Evolutionary conservation across 2,888 invertebrate species (phyloP).

Genomic region (Cremastinae sp.): DNA sequence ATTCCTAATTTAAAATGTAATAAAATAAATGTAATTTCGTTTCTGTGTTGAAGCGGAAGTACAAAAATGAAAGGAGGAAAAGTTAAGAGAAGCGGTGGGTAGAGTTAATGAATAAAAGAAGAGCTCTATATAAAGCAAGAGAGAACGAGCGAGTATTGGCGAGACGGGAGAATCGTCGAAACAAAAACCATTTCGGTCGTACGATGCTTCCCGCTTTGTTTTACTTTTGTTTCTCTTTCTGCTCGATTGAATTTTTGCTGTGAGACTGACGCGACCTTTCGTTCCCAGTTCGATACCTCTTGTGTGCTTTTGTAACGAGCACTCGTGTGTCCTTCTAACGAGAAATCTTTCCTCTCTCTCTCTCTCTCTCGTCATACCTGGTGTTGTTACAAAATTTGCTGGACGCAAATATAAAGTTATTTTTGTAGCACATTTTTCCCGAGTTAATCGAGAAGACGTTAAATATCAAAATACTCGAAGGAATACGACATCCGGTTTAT

Average conservation of each 20-base stretch:
- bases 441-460: too few species aligned
- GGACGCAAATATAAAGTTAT: constrained; percentile 3
- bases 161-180: background rate
- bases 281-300: constrained; percentile 13
- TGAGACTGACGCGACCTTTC: background rate
- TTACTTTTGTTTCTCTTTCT: constrained; percentile 3
- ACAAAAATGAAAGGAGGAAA: too few species aligned
- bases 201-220: background rate
- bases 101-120: background rate
- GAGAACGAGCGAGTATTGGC: background rate
- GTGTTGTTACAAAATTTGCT: constrained; percentile 6
- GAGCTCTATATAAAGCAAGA: background rate
- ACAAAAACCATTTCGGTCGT: constrained; percentile 15
- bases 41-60: background rate
- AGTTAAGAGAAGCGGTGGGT: too few species aligned
- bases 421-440: background rate
- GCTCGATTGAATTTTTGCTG: constrained; percentile 19
- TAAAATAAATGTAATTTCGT: too few species aligned
- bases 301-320: background rate
- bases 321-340: constrained; percentile 26
- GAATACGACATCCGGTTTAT: too few species aligned
- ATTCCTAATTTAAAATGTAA: too few species aligned
- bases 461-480: too few species aligned
- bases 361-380: background rate
- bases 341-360: constrained; percentile 19